These are phyloP conservation scores for Pseudomyrmex sp. DNA, from an alignment of 1,140 invertebrate species.

Conservation along the genomic window DNA sequence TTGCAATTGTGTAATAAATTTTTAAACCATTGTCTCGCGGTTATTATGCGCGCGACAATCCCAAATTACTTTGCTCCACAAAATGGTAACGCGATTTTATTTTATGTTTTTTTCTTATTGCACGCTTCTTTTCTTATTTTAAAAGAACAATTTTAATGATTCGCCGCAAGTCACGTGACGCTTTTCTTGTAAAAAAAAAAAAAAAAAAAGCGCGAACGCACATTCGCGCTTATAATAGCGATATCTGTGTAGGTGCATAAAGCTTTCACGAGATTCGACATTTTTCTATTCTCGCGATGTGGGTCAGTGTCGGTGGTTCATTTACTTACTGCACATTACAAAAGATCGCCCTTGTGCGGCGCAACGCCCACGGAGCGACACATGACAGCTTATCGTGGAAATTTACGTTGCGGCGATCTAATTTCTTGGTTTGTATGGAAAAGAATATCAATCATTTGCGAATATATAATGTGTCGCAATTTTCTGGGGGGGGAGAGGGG, in stretches of 20 bases:
- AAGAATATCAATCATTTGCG: neutral
- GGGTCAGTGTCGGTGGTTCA: conserved; percentile 59
- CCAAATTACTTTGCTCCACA: too few species aligned
- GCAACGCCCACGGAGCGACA: conserved; percentile 10
- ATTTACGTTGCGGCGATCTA: conserved; percentile 24
- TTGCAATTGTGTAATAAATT: too few species aligned
- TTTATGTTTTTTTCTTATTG: too few species aligned
- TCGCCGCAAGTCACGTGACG: too few species aligned
- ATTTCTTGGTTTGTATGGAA: neutral
- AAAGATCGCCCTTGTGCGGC: conserved; percentile 27
- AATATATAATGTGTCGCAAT: neutral
- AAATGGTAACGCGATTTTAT: too few species aligned
- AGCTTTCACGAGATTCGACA: conserved; percentile 69
- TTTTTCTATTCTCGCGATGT: conserved; percentile 70
- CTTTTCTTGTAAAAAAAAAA: neutral
- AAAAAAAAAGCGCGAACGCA: neutral
- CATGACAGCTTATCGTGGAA: conserved; percentile 15
- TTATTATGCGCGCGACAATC: too few species aligned
- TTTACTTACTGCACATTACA: conserved; percentile 44
- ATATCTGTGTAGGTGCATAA: conserved; percentile 36
- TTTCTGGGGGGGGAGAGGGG: neutral
- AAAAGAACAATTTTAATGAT: too few species aligned
- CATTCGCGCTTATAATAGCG: neutral
- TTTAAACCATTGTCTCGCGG: too few species aligned
- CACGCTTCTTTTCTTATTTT: too few species aligned